Evolutionary conservation across 35 echinoderm and acorn worm species (phyloP), one percentile per base, ranked within the genome.

Genomic region (Anneissia japonica): DNA sequence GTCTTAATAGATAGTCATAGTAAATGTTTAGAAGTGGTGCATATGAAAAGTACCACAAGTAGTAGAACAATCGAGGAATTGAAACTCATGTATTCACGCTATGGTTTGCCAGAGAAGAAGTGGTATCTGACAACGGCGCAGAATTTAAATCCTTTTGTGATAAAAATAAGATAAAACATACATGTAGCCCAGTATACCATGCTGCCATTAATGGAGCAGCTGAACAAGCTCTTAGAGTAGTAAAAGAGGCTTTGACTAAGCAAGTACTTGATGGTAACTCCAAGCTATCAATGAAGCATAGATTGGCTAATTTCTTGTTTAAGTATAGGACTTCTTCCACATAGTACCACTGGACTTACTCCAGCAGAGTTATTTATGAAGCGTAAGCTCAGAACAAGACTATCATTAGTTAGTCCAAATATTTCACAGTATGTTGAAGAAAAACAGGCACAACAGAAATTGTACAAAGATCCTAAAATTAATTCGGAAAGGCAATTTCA

Each of bases 351-450:
- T 56, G 89, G 83, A 6, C 86, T 64, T 36, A 91, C 84, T 13
- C 89, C 89, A 72, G 89, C 89, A n/a, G 89, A 91, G 30, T 77
- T 86, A 4, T 77, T 91, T 31, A 51, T 91, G 3, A 87, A 91
- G 13, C 82, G 79, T 75, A 86, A 64, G 37, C 39, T 87, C 0
- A 85, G 84, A 37, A 34, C 84, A 40, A 85, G 46, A 26, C 46
- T 85, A 26, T 75, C 64, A 11, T 76, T 85, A 26, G 72, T 85
- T 36, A 31, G 38, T 9, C 84, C 72, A 31, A 84, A 85, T 75
- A 34, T 85, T 31, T 75, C 35, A 76, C 72, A 7, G 31, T 38
- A 40, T 3, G 72, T 85, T 14, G 84, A 85, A 85, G 34, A 75
- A 1, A 85, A 75, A 36, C 0, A 85, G 32, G 55, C 31, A 38